phyloP scores from a whole-genome alignment of 1,140 invertebrate genomes.

The Theocolax elegans region DNA sequence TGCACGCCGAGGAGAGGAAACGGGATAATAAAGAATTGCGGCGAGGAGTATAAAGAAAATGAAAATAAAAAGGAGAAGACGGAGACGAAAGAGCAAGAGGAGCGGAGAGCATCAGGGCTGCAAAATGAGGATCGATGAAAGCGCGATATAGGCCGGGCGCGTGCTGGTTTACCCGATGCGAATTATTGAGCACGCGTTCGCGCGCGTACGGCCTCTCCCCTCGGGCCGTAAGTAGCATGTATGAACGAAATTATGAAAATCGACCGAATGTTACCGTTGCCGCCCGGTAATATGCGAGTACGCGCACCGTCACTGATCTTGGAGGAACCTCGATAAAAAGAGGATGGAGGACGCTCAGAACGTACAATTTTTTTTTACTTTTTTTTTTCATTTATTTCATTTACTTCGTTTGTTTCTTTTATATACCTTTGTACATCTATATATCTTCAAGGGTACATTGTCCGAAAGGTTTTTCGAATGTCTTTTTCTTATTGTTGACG shows the following conservation, averaged over 20 bases:
- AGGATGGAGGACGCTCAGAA: too few species aligned
- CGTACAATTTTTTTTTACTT: too few species aligned
- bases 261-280: conserved; percentile 33
- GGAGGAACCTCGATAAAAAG: neutral
- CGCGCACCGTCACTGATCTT: neutral
- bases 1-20: neutral
- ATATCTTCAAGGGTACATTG: too few species aligned
- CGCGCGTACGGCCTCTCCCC: neutral
- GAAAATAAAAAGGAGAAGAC: neutral
- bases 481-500: too few species aligned
- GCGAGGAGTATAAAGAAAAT: neutral
- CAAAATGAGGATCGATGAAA: conserved; percentile 29
- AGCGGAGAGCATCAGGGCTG: neutral
- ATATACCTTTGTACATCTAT: too few species aligned
- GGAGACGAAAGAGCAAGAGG: conserved; percentile 1
- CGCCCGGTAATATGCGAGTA: neutral
- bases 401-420: too few species aligned
- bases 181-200: conserved; percentile 20
- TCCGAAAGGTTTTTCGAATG: too few species aligned
- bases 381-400: too few species aligned
- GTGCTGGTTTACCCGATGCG: neutral
- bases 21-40: conserved; percentile 21
- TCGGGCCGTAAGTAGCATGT: neutral
- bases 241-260: conserved; percentile 35
- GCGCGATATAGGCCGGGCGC: conserved; percentile 25